A percentile compares a stretch with the other conserved stretches of the same genome.
phyloP scores from a whole-genome alignment of 2,113 vertebrate species.

The Osmerus eperlanus region DNA sequence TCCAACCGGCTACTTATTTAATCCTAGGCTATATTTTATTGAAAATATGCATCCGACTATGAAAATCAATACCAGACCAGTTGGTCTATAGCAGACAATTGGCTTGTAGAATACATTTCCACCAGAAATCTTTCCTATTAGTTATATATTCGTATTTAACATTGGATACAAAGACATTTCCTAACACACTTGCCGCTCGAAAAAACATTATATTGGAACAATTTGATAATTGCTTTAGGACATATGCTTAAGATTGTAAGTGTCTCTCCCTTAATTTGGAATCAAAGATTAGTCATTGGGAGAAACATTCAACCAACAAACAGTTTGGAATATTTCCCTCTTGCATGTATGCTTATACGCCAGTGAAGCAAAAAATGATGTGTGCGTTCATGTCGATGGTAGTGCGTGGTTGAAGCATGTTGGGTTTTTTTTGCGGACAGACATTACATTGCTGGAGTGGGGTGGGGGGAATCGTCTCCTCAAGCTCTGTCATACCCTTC shows the following conservation, averaged over 20 bases:
- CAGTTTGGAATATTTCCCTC: not conserved
- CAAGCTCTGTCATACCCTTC: not conserved
- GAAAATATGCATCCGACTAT: too few species aligned
- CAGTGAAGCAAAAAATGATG: not conserved
- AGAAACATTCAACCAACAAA: not conserved
- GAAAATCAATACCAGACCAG: too few species aligned
- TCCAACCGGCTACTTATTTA: not conserved
- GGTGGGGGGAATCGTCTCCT: not conserved
- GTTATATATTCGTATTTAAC: too few species aligned
- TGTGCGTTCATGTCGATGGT: slow-evolving; percentile 21
- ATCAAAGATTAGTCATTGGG: not conserved
- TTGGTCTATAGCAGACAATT: too few species aligned
- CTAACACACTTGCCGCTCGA: too few species aligned
- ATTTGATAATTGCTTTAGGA: too few species aligned
- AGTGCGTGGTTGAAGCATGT: slow-evolving; percentile 14
- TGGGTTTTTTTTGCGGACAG: slow-evolving; percentile 9
- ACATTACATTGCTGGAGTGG: not conserved
- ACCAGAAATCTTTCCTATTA: too few species aligned
- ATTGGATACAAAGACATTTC: too few species aligned
- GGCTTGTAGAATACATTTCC: too few species aligned
- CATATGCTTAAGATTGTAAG: too few species aligned
- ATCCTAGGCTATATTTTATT: not conserved
- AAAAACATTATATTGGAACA: too few species aligned
- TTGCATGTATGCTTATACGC: slow-evolving; percentile 5
- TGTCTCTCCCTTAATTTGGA: too few species aligned